phyloP scores from a whole-genome alignment of 2,797 vertebrate genomes.

The Takifugu ocellatus region DNA sequence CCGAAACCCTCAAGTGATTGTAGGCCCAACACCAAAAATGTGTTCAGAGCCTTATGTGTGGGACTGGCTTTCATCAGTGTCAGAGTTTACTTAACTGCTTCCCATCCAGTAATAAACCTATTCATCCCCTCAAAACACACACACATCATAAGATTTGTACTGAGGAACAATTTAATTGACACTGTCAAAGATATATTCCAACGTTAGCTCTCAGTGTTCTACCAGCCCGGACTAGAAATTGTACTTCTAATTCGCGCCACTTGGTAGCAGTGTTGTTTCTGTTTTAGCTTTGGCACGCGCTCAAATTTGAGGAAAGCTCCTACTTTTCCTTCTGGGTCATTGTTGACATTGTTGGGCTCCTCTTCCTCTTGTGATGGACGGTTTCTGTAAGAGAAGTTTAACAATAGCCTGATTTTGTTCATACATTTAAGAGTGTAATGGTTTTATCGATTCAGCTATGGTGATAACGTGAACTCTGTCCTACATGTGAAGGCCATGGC shows the following conservation, averaged over 20 bases:
- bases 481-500: conserved; percentile 16
- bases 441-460: background rate
- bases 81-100: no score
- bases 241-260: conserved; percentile 28
- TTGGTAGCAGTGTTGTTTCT: conserved; percentile 35
- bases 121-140: no score
- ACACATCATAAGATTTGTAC: no score
- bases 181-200: no score
- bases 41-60: no score
- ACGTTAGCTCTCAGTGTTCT: background rate
- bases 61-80: no score
- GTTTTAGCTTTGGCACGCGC: no score
- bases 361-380: conserved; percentile 84
- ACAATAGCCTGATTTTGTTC: conserved; percentile 4
- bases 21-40: no score
- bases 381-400: conserved; percentile 73
- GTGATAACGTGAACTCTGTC: background rate
- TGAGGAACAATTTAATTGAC: no score
- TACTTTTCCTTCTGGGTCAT: conserved; percentile 92
- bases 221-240: background rate
- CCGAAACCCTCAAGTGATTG: no score
- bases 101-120: no score
- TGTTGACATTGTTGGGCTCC: conserved; percentile 83
- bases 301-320: conserved; percentile 17
- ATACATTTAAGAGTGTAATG: background rate